Percentiles rank a stretch among this genome's conserved stretches.
phyloP scores from a whole-genome alignment of 2,113 vertebrate species.

The Willisornis vidua region DNA sequence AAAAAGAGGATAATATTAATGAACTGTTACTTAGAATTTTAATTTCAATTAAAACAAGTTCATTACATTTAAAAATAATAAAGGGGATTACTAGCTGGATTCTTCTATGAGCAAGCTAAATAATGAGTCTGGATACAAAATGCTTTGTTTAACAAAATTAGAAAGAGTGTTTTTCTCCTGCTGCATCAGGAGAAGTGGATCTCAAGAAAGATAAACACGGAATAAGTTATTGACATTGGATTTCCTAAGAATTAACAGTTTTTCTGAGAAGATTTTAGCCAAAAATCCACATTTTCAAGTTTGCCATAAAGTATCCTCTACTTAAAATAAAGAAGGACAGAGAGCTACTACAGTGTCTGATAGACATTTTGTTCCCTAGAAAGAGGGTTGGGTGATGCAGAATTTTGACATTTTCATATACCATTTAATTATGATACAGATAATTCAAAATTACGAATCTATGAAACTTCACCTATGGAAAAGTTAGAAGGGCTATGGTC shows the following conservation, averaged over 20 bases:
- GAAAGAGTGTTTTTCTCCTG: background rate
- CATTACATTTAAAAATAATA: background rate
- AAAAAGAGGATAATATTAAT: background rate
- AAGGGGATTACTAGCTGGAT: background rate
- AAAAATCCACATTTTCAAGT: background rate
- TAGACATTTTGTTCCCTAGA: background rate
- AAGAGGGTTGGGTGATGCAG: background rate
- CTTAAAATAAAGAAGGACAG: background rate
- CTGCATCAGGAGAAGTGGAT: background rate
- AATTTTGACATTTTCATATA: background rate
- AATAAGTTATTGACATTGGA: background rate
- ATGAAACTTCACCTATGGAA: background rate
- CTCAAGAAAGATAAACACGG: background rate
- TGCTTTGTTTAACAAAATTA: background rate
- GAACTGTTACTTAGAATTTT: background rate
- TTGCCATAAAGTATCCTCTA: background rate
- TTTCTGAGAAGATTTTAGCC: background rate
- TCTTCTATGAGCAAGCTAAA: background rate
- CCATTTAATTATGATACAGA: background rate
- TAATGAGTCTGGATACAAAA: background rate
- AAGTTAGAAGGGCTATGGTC: background rate
- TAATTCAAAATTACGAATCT: background rate
- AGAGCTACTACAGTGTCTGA: background rate
- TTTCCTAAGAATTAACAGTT: background rate
- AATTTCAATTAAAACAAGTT: background rate